phyloP scores from a whole-genome alignment of 2,888 invertebrate genomes.

The Hymenopus coronatus region DNA sequence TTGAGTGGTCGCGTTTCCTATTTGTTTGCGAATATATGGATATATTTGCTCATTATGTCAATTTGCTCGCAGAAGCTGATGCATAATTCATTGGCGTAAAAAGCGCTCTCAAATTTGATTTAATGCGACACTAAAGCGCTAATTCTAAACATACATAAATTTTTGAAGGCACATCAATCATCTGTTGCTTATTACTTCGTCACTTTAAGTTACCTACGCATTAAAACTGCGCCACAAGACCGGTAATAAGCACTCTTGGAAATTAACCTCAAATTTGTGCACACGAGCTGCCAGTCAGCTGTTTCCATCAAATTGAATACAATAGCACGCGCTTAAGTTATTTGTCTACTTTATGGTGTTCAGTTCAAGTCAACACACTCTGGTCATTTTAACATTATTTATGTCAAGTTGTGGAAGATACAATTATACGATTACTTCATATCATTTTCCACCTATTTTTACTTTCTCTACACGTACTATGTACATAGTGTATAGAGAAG shows the following conservation, averaged over 20 bases:
- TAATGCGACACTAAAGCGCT: neutral
- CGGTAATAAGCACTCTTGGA: neutral
- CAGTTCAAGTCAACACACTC: no score
- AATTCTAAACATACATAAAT: neutral
- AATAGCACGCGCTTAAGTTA: no score
- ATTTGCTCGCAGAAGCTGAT: neutral
- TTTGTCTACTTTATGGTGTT: no score
- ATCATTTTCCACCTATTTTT: no score
- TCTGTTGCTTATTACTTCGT: neutral
- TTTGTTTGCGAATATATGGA: neutral
- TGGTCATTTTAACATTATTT: no score
- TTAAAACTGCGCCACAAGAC: neutral
- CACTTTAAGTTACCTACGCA: neutral
- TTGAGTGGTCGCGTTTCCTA: neutral
- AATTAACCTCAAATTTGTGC: neutral
- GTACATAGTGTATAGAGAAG: no score
- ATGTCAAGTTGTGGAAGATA: no score
- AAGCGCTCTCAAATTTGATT: neutral
- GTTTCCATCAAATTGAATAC: neutral
- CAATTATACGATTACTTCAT: no score
- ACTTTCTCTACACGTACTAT: no score
- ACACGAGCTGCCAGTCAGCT: neutral
- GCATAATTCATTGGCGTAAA: neutral
- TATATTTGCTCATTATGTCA: neutral
- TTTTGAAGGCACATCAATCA: neutral